Evolutionary conservation across 2,797 vertebrate species (phyloP).

Genomic region (Poliocrania exsul): DNA sequence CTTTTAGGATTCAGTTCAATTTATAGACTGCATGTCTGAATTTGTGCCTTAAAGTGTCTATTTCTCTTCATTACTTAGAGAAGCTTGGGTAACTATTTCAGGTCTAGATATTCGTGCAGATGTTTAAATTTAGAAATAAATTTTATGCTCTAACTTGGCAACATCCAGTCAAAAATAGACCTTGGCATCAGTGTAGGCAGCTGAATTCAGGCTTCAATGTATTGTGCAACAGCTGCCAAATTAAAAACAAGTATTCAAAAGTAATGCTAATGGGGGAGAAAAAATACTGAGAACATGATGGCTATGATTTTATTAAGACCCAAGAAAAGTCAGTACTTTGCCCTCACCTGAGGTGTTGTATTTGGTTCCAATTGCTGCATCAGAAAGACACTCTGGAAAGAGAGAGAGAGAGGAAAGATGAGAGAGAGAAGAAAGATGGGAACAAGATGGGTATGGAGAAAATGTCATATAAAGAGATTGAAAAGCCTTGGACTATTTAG

Average conservation of each 20-base stretch:
- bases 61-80: neutral
- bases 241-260: neutral
- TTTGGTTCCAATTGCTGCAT: neutral
- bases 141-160: neutral
- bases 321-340: neutral
- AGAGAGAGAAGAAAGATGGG: neutral
- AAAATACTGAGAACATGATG: neutral
- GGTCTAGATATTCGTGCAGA: neutral
- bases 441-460: neutral
- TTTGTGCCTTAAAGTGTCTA: neutral
- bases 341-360: neutral
- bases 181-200: neutral
- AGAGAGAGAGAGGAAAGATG: neutral
- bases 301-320: neutral
- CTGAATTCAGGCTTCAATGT: neutral
- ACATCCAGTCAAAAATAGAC: neutral
- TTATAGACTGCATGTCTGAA: neutral
- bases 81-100: neutral
- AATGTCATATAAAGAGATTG: neutral
- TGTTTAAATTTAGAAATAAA: neutral
- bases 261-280: neutral
- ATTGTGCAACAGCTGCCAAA: neutral
- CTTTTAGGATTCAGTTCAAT: neutral
- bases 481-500: neutral
- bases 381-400: neutral